phyloP scores from a whole-genome alignment of 2,797 vertebrate species.

The Picus viridis region DNA sequence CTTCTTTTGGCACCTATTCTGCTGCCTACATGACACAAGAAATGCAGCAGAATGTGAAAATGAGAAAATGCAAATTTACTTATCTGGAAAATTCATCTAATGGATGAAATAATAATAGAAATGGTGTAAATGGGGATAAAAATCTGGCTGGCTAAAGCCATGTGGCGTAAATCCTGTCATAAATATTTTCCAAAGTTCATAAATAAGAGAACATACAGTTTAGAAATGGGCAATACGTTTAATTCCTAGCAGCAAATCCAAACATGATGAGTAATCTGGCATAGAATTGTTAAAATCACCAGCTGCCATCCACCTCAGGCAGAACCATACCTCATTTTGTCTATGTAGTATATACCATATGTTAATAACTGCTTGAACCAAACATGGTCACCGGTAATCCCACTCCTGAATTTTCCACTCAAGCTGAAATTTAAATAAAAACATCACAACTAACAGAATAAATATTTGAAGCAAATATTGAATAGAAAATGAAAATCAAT shows the following conservation, averaged over 20 bases:
- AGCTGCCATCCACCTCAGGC: conserved; percentile 64
- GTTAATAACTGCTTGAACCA: conserved; percentile 33
- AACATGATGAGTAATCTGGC: conserved; percentile 75
- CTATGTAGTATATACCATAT: conserved; percentile 32
- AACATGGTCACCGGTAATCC: not conserved
- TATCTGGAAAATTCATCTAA: conserved; percentile 57
- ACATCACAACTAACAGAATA: not conserved
- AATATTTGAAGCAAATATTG: not conserved
- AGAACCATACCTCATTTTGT: conserved; percentile 28
- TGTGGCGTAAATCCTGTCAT: conserved; percentile 65
- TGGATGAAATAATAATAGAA: conserved; percentile 51
- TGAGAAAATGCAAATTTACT: conserved; percentile 52
- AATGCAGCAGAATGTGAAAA: not conserved
- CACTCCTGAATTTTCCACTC: not conserved
- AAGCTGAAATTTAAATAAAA: conserved; percentile 17
- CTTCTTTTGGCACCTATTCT: not conserved
- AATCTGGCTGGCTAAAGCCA: conserved; percentile 64
- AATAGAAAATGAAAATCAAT: not conserved
- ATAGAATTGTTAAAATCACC: conserved; percentile 68
- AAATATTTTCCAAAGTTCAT: conserved; percentile 70
- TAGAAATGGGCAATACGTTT: conserved; percentile 72
- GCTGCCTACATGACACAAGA: not conserved
- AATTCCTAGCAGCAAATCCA: conserved; percentile 70
- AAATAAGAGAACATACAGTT: conserved; percentile 77
- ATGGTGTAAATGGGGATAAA: conserved; percentile 61